Base-by-base conservation (phyloP, 2,797 vertebrate species). In the Bryconaethiops microstoma region DNA sequence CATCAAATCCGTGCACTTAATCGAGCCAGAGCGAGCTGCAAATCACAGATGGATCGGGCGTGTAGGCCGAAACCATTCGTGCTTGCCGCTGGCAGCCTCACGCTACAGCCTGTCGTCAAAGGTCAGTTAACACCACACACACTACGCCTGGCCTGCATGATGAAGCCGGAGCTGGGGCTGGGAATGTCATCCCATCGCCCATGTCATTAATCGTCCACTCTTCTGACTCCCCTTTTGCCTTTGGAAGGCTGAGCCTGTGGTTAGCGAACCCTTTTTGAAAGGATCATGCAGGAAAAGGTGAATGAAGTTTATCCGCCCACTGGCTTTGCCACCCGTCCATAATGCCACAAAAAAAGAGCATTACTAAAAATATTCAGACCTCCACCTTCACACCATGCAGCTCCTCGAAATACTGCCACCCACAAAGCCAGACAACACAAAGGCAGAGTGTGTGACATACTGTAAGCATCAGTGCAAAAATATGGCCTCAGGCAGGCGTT, bases 371-470 rank as follows among this genome's bases (percentile, higher is more conserved):
- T 50, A 45, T 23, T 70, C 45, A 50, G 42, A 54, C 69, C 23
- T 67, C 39, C 65, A 68, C 65, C 65, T 68, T 21, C 65, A 42
- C 13, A 21, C 40, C 65, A 42, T 68, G 8, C 4, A n/a, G 50
- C 70, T 55, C 16, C 52, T 55, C 16, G 16, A 55, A 55, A 52
- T 72, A 17, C 69, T 35, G 29, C 9, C 9, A 10, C 48, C 69
- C 48, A 72, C 69, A 17, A 17, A 72, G 25, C 25, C 70, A 55
- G 50, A 35, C 16, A 4, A 9, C 69, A 72, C 69, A 72, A 72
- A 35, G 69, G 69, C 48, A 29, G 23, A 23, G 25, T 19, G 17
- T 54, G 69, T 54, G 48, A 54, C 69, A 35, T 54, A 35, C 69
- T 67, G 64, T 67, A 71, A 50, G 13, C 45, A 54, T 70, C 17